Base-by-base conservation (phyloP, 2,797 vertebrate genomes). In the Acomys russatus region DNA sequence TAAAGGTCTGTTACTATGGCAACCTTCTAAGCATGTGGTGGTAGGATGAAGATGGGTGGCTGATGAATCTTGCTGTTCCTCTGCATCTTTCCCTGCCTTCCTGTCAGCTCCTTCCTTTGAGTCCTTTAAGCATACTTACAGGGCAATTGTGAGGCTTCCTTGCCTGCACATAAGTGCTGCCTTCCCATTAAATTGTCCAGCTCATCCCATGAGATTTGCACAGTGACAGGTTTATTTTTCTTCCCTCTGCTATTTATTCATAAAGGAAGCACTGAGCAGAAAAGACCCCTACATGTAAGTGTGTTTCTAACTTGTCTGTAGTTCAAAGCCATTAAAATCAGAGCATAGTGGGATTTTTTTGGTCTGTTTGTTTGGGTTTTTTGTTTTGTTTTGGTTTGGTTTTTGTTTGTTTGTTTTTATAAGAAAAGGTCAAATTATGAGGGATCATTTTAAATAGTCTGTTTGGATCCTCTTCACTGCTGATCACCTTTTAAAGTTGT, bases 1-100 rank as follows among this genome's bases (percentile, higher is more conserved):
- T 94, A 95, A 97, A 98, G 88, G 97, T 98, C 97, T 98, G 97
- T 98, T 98, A 96, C 97, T 98, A 97, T 98, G 94, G 97, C 94
- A 98, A 97, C 98, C 78, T 96, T 28, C 51, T 88, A 91, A 92
- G 93, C 78, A 68, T 4, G 89, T 73, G 33, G 90, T 92, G 97
- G 20, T 95, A 96, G 71, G 64, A 93, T 90, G 73, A 96, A 96
- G 91, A 93, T 94, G 97, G 97, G 95, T 95, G 95, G 95, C 96
- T 97, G 95, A 68, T 76, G 96, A 94, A 97, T 97, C 94, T 91
- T 92, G 84, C 90, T 85, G 95, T 97, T 98, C 77, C 90, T 94
- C 61, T 61, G 94, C 86, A 59, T 94, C 76, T 63, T 84, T 44
- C 82, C 84, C 35, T 71, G 78, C 76, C 78, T 61, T 0, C 77